phyloP scores from a whole-genome alignment of 1,140 invertebrate species.

The Tenebrio molitor region DNA sequence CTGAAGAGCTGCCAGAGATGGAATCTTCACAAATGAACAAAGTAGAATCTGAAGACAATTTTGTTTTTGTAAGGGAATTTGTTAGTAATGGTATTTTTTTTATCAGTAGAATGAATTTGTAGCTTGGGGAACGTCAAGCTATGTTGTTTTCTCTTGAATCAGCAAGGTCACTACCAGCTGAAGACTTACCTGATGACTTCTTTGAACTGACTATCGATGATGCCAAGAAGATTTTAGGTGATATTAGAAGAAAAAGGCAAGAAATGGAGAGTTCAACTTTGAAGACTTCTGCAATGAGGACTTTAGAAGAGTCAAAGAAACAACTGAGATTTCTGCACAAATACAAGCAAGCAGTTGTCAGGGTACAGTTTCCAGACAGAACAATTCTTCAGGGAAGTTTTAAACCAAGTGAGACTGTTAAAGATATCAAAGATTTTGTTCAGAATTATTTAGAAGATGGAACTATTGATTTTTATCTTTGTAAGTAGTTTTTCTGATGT shows the following conservation, averaged over 20 bases:
- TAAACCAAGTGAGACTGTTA: conserved; percentile 77
- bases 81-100: conserved; percentile 10
- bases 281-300: conserved; percentile 74
- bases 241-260: conserved; percentile 75
- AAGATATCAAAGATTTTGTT: conserved; percentile 78
- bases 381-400: conserved; percentile 86
- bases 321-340: conserved; percentile 72
- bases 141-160: conserved; percentile 77
- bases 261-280: conserved; percentile 77
- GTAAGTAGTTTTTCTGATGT: conserved; percentile 71
- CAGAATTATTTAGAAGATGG: conserved; percentile 75
- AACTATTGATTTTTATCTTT: conserved; percentile 78
- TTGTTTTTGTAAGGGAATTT: conserved; percentile 61
- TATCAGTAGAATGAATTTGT: conserved; percentile 13
- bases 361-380: conserved; percentile 86
- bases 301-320: conserved; percentile 73
- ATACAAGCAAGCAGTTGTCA: conserved; percentile 81
- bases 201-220: conserved; percentile 87
- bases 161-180: conserved; percentile 68
- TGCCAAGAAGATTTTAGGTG: conserved; percentile 77
- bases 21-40: conserved; percentile 14
- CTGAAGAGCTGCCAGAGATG: conserved; percentile 1
- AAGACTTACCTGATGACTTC: conserved; percentile 85
- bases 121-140: conserved; percentile 79
- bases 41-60: conserved; percentile 57